Conservation (phyloP, 2,888 invertebrate genomes). For the Lithophane socia region DNA sequence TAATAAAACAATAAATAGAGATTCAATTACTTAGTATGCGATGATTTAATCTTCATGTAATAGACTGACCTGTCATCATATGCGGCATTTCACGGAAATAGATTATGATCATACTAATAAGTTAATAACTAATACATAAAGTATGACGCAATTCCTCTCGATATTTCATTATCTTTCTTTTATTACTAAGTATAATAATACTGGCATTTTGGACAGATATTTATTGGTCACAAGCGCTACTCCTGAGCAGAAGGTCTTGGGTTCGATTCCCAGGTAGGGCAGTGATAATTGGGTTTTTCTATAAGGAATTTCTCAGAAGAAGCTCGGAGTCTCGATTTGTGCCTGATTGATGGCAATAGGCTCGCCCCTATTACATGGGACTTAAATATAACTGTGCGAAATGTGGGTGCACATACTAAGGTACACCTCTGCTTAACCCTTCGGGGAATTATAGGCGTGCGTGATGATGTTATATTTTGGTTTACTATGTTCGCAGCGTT, state of each 20-base stretch:
- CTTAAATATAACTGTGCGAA: not conserved
- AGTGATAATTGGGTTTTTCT: not conserved
- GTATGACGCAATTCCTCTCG: conserved; percentile 21
- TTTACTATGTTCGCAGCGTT: not conserved
- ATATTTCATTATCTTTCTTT: not conserved
- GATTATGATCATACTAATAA: conserved; percentile 15
- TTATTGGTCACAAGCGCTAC: not conserved
- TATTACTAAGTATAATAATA: too few relatives aligned
- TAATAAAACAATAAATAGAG: not conserved
- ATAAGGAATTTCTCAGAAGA: not conserved
- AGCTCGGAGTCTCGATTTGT: not conserved
- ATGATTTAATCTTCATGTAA: conserved; percentile 15
- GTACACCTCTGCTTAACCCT: not conserved
- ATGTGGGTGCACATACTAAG: not conserved
- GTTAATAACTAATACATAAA: conserved; percentile 1
- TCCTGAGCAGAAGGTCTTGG: not conserved
- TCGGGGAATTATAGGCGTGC: not conserved
- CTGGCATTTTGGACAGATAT: not conserved
- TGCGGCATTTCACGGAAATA: conserved; percentile 21
- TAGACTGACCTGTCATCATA: not conserved
- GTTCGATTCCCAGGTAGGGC: not conserved
- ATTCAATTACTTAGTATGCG: not conserved
- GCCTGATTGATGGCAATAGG: not conserved
- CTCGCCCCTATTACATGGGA: not conserved
- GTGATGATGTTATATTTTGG: not conserved